Percentiles rank a stretch among this genome's conserved stretches.
phyloP scores from a whole-genome alignment of 2,797 vertebrate species.

The Lophotriccus pileatus region DNA sequence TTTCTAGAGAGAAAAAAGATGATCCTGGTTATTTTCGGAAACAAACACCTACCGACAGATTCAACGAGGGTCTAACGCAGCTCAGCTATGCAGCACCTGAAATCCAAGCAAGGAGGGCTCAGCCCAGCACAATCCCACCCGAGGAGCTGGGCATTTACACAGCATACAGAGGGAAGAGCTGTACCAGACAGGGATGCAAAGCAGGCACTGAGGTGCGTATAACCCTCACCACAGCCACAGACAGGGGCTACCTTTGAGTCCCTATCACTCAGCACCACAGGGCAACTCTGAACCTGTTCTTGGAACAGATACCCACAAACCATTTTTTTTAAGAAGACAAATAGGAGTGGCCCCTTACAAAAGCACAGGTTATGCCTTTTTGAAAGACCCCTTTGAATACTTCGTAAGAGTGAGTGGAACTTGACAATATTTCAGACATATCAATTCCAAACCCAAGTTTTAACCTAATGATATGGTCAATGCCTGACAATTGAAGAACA shows the following conservation, averaged over 20 bases:
- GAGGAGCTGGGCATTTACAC: background rate
- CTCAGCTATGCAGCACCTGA: background rate
- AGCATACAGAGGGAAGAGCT: background rate
- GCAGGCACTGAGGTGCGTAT: accelerated
- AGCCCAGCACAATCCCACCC: background rate
- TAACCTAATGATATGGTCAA: background rate
- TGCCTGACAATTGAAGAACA: background rate
- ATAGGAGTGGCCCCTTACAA: background rate
- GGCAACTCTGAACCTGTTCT: background rate
- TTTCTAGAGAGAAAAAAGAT: conserved; percentile 78
- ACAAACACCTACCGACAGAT: background rate
- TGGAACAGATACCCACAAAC: background rate
- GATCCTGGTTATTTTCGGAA: background rate
- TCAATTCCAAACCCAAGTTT: background rate
- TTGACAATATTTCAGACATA: background rate
- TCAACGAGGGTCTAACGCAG: background rate
- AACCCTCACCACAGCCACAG: accelerated
- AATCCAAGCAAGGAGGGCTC: background rate
- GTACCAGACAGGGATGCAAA: background rate
- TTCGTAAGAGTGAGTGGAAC: background rate
- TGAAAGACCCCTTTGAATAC: background rate
- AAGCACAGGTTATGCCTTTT: background rate
- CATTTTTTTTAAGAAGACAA: background rate
- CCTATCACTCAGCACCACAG: background rate
- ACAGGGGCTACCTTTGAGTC: background rate